Evolutionary conservation across 2,113 vertebrate genomes (phyloP).

Genomic region (Promerops cafer): DNA sequence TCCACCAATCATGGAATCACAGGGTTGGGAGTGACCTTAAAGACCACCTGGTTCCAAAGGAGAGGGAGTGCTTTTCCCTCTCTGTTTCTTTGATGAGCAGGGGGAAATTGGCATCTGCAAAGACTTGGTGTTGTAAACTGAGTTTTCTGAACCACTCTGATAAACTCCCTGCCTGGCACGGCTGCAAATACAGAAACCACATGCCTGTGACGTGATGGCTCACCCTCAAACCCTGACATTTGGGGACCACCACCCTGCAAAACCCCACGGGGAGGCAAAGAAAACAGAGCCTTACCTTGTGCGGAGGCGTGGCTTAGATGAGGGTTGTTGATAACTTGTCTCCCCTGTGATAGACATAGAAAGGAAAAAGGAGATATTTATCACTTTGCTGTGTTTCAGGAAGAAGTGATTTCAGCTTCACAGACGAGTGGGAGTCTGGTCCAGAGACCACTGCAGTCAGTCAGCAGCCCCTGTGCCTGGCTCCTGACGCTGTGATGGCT

Average conservation of each 20-base stretch:
- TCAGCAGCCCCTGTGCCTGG: not conserved
- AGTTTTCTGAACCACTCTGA: not conserved
- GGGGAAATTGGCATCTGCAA: not conserved
- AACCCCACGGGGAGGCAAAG: not conserved
- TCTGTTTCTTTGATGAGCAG: not conserved
- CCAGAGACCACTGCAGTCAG: not conserved
- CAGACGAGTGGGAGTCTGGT: not conserved
- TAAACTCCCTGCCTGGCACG: not conserved
- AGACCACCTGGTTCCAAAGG: not conserved
- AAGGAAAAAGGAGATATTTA: not conserved
- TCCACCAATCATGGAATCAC: not conserved
- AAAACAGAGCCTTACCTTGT: slow-evolving; percentile 31
- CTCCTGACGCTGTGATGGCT: accelerated
- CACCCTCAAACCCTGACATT: not conserved
- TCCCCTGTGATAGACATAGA: slow-evolving; percentile 25
- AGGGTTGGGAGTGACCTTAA: not conserved
- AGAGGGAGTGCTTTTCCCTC: not conserved
- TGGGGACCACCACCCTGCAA: not conserved
- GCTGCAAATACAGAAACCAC: not conserved
- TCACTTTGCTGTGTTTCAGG: not conserved
- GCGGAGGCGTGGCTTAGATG: slow-evolving; percentile 9
- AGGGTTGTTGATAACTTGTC: not conserved
- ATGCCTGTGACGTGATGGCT: accelerated
- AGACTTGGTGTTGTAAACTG: not conserved
- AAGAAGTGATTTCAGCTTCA: not conserved